phyloP scores from a whole-genome alignment of 1,140 invertebrate species.

The Zaprionus tsacasi region DNA sequence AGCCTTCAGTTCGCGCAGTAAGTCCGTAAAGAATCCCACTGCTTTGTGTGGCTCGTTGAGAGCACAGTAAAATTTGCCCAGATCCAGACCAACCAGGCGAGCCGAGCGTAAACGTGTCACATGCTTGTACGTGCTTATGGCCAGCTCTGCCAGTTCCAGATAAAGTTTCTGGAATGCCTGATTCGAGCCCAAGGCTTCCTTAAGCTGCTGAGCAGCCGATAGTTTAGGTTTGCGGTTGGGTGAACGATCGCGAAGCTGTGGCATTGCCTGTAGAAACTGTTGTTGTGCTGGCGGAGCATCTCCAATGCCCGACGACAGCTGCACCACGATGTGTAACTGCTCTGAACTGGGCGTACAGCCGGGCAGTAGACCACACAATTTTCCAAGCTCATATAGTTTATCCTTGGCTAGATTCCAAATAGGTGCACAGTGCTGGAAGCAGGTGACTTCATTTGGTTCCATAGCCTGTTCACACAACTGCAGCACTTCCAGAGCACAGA shows the following conservation, averaged over 20 bases:
- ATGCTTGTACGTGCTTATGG: slow-evolving; percentile 98
- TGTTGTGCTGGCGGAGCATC: slow-evolving; percentile 85
- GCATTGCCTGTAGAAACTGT: slow-evolving; percentile 70
- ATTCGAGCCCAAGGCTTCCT: slow-evolving; percentile 95
- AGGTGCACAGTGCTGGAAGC: slow-evolving; percentile 93
- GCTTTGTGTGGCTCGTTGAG: slow-evolving; percentile 94
- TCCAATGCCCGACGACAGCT: slow-evolving; percentile 94
- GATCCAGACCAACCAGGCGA: slow-evolving; percentile 93
- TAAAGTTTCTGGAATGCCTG: slow-evolving; percentile 95
- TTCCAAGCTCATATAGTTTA: slow-evolving; percentile 95
- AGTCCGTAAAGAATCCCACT: slow-evolving; percentile 93
- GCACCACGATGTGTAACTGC: slow-evolving; percentile 95
- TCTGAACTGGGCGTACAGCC: slow-evolving; percentile 92
- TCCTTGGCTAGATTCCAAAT: slow-evolving; percentile 96
- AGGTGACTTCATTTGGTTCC: slow-evolving; percentile 86
- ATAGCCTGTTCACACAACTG: slow-evolving; percentile 90
- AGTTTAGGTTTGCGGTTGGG: slow-evolving; percentile 83
- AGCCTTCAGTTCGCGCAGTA: slow-evolving; percentile 92
- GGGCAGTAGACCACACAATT: slow-evolving; percentile 96
- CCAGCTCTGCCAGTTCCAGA: slow-evolving; percentile 95
- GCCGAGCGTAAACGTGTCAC: slow-evolving; percentile 94
- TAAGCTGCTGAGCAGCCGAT: slow-evolving; percentile 92
- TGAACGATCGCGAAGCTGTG: slow-evolving; percentile 75
- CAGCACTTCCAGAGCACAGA: slow-evolving; percentile 95
- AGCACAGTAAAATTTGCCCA: slow-evolving; percentile 95